These are phyloP conservation scores for Sander vitreus DNA, from an alignment of 2,113 vertebrate species.

Conservation along the genomic window DNA sequence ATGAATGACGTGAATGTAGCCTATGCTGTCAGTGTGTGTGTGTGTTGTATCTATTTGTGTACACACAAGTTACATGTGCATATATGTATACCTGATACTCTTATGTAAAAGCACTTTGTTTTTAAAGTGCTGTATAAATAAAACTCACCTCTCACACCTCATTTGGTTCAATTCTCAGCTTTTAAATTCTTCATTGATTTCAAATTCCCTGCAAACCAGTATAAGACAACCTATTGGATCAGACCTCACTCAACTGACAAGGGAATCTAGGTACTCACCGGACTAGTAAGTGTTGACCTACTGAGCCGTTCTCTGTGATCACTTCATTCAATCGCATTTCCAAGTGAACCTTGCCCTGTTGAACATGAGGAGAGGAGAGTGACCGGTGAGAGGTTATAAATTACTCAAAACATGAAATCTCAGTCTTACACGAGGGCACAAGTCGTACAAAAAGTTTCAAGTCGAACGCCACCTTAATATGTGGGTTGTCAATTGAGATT, in stretches of 20 bases:
- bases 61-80: not conserved
- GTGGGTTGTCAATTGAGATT: slow-evolving; percentile 20
- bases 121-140: not conserved
- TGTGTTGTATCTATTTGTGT: not conserved
- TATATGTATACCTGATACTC: not conserved
- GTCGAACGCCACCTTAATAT: not conserved
- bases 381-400: slow-evolving; percentile 27
- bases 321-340: slow-evolving; percentile 97
- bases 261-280: slow-evolving; percentile 83
- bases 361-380: slow-evolving; percentile 31
- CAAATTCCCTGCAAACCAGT: not conserved
- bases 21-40: not conserved
- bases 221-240: not conserved
- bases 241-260: not conserved
- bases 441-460: slow-evolving; percentile 2
- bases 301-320: slow-evolving; percentile 95
- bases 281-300: slow-evolving; percentile 94
- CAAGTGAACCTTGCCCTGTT: slow-evolving; percentile 97
- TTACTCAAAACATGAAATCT: slow-evolving; percentile 21
- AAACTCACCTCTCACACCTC: too few species aligned
- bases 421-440: not conserved
- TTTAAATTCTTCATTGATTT: too few species aligned
- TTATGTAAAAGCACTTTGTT: not conserved
- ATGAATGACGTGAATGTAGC: not conserved
- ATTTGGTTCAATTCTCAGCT: not conserved